phyloP scores from a whole-genome alignment of 2,797 vertebrate genomes.

The Esox masquinongy region DNA sequence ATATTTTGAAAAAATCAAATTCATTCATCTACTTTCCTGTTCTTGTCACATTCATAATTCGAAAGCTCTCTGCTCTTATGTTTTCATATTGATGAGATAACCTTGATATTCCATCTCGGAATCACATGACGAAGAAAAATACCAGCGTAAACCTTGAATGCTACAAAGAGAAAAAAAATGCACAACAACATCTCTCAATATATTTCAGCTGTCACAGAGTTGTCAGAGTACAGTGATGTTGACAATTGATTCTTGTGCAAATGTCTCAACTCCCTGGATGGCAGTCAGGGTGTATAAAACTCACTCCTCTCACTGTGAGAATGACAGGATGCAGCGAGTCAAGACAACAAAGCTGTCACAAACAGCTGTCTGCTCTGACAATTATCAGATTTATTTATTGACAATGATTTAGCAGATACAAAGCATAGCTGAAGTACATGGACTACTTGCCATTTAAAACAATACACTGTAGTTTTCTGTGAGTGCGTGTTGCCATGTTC shows the following conservation, averaged over 20 bases:
- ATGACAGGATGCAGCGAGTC: conserved; percentile 93
- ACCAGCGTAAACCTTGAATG: conserved; percentile 72
- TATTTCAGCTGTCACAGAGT: conserved; percentile 83
- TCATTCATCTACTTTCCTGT: conserved; percentile 74
- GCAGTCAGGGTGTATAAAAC: conserved; percentile 92
- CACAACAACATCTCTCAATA: conserved; percentile 73
- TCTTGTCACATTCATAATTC: conserved; percentile 67
- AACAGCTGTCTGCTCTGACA: conserved; percentile 95
- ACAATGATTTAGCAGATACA: conserved; percentile 80
- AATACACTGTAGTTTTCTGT: conserved; percentile 61
- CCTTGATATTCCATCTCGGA: conserved; percentile 75
- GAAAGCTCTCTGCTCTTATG: conserved; percentile 69
- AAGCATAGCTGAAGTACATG: conserved; percentile 68
- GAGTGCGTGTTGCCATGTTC: conserved; percentile 69
- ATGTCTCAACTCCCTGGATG: conserved; percentile 89
- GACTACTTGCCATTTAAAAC: conserved; percentile 72
- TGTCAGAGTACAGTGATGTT: conserved; percentile 84
- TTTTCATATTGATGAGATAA: conserved; percentile 77
- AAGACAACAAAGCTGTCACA: conserved; percentile 96
- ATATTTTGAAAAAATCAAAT: conserved; percentile 56
- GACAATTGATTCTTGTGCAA: conserved; percentile 98
- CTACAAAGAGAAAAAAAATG: conserved; percentile 57
- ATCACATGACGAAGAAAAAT: conserved; percentile 61
- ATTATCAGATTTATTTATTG: conserved; percentile 86
- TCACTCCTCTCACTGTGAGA: conserved; percentile 86